phyloP scores from a whole-genome alignment of 2,113 vertebrate genomes.

The Donacobius atricapilla region DNA sequence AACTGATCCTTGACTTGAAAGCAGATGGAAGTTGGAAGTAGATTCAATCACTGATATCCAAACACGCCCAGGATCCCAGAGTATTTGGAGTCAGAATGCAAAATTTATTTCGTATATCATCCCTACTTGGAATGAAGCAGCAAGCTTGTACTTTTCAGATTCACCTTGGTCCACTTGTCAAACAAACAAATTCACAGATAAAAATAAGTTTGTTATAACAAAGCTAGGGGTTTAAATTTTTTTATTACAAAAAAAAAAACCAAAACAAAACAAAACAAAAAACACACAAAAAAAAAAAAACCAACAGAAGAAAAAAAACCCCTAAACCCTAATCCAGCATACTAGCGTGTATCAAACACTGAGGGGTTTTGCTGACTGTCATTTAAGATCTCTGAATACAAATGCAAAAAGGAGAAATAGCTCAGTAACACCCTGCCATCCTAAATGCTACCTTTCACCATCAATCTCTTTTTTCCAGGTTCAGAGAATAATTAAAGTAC shows the following conservation, averaged over 20 bases:
- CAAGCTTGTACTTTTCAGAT: not conserved
- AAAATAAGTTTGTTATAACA: not conserved
- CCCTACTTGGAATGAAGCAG: not conserved
- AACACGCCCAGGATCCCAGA: not conserved
- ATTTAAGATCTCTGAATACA: not conserved
- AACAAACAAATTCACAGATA: not conserved
- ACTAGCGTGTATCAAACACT: not conserved
- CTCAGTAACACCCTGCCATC: not conserved
- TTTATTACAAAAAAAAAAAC: not conserved
- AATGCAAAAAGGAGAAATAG: not conserved
- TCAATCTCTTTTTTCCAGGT: not conserved
- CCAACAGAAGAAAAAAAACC: not conserved
- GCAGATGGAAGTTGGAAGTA: not conserved
- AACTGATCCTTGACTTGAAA: not conserved
- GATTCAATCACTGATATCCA: not conserved
- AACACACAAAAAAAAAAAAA: not conserved
- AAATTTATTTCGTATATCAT: not conserved
- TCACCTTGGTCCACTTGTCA: not conserved
- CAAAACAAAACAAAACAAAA: too few relatives aligned
- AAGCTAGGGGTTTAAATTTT: not conserved
- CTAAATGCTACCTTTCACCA: not conserved
- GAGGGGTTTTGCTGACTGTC: not conserved
- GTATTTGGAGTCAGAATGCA: not conserved
- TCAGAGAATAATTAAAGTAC: not conserved
- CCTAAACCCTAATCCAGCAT: not conserved